Evolutionary conservation across 2,113 vertebrate species (phyloP).

Genomic region (Bombycilla garrulus): DNA sequence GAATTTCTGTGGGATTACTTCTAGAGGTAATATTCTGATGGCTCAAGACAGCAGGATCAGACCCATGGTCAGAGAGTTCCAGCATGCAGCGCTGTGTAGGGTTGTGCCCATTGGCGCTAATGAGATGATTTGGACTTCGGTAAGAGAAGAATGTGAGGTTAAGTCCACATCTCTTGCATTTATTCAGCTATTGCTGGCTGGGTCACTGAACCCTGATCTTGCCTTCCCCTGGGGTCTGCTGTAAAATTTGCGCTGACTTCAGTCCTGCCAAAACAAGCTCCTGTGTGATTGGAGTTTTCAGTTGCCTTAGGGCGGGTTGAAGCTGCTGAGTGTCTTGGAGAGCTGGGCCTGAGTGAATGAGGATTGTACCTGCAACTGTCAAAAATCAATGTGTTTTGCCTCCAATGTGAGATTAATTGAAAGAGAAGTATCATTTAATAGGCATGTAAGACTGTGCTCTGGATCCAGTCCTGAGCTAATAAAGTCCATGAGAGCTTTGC

Average conservation of each 20-base stretch:
- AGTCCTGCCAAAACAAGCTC: neutral
- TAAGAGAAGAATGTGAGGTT: neutral
- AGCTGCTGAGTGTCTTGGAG: neutral
- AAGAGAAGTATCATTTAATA: neutral
- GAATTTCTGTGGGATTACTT: neutral
- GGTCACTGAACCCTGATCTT: neutral
- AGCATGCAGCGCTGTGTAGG: accelerated
- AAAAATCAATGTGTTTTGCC: neutral
- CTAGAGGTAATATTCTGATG: neutral
- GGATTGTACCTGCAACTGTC: neutral
- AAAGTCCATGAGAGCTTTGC: neutral
- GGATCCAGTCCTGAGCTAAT: neutral
- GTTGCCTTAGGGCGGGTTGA: neutral
- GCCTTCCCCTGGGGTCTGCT: neutral
- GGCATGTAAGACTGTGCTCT: neutral
- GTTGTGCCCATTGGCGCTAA: accelerated
- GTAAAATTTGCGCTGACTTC: neutral
- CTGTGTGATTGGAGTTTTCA: neutral
- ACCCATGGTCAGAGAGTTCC: neutral
- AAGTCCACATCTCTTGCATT: neutral
- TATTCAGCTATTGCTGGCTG: neutral
- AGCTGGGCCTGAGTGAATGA: neutral
- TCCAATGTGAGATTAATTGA: neutral
- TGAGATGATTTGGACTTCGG: neutral
- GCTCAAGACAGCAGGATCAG: neutral